Conservation (phyloP, 2,888 invertebrate genomes). For the Calliphora vomitoria region DNA sequence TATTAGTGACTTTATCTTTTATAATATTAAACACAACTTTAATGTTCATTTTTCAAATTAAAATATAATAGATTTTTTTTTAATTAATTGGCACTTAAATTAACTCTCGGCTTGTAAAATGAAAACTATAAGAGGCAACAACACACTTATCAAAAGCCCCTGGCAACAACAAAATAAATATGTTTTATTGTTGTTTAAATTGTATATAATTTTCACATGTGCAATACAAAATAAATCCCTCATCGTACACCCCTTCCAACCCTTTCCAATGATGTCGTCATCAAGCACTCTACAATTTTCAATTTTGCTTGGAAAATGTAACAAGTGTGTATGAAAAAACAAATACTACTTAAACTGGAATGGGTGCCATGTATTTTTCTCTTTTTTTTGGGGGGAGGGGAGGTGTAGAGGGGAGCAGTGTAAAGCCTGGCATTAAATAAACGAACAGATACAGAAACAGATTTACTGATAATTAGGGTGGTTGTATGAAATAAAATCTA, state of each 20-base stretch:
- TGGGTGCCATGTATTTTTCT: background rate
- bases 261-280: background rate
- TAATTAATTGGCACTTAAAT: conserved; percentile 20
- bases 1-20: too few relatives aligned
- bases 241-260: too few relatives aligned
- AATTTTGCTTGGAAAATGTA: conserved; percentile 33
- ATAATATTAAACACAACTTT: too few relatives aligned
- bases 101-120: background rate
- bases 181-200: background rate
- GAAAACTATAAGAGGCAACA: background rate
- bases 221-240: background rate
- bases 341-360: conserved; percentile 1
- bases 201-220: background rate
- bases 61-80: background rate
- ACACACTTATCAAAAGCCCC: background rate
- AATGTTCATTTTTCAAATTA: background rate
- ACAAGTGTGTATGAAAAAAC: conserved; percentile 33
- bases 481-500: too few relatives aligned
- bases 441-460: too few relatives aligned
- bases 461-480: too few relatives aligned
- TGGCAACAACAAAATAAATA: background rate
- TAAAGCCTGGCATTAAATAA: too few relatives aligned
- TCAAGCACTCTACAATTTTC: conserved; percentile 13
- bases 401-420: too few relatives aligned
- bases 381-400: background rate